Percentiles rank a stretch among this genome's conserved stretches.
phyloP scores from a whole-genome alignment of 1,140 invertebrate species.

The Hylaeus anthracinus region DNA sequence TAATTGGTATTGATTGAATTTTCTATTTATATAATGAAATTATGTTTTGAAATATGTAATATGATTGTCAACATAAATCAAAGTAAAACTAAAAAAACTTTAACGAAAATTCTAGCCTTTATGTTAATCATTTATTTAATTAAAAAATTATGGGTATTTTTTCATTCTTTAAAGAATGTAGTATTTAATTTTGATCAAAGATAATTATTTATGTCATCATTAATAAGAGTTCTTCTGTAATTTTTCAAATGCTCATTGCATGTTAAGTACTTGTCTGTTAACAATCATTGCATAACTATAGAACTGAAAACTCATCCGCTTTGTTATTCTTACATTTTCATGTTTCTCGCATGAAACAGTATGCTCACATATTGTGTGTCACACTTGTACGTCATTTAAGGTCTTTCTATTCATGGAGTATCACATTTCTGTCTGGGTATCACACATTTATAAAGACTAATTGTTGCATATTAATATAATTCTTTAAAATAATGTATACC shows the following conservation, averaged over 20 bases:
- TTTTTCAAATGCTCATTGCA: neutral
- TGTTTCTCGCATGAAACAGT: slow-evolving; percentile 72
- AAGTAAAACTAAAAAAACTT: neutral
- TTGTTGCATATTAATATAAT: slow-evolving; percentile 10
- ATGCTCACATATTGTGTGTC: slow-evolving; percentile 68
- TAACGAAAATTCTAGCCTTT: no score
- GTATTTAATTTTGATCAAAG: slow-evolving; percentile 3
- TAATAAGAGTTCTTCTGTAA: neutral
- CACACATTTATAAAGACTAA: slow-evolving; percentile 25
- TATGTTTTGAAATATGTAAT: neutral
- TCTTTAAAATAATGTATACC: neutral
- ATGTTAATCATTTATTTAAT: neutral
- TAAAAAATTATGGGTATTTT: slow-evolving; percentile 6
- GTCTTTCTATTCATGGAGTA: slow-evolving; percentile 52
- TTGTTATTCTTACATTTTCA: slow-evolving; percentile 40
- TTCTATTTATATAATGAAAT: neutral
- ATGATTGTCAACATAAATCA: neutral
- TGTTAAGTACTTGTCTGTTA: slow-evolving; percentile 1
- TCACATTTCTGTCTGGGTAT: slow-evolving; percentile 52
- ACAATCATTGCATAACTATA: neutral
- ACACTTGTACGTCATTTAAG: slow-evolving; percentile 64
- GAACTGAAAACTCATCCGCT: neutral
- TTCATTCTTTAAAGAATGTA: neutral
- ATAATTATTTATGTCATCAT: neutral
- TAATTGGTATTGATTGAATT: neutral